Percentiles rank a stretch among this genome's conserved stretches.
Evolutionary conservation across 2,113 vertebrate species (phyloP).

Genomic region (Dipodomys ordii): DNA sequence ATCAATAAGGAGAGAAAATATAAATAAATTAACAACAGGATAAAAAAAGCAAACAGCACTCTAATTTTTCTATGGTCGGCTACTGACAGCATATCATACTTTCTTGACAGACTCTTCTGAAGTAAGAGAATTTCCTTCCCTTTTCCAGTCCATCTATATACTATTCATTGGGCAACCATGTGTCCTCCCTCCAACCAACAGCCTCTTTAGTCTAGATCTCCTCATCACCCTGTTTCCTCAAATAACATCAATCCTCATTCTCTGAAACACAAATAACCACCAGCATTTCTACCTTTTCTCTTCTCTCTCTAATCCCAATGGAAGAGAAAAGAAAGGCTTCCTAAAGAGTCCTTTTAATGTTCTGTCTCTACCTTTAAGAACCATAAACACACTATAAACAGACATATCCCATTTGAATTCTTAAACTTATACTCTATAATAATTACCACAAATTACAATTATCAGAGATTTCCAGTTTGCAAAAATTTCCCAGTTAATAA

Average conservation of each 20-base stretch:
- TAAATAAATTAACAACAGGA: constrained; percentile 6
- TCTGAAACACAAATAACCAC: constrained; percentile 1
- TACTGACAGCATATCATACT: neutral
- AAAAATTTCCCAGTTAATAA: constrained; percentile 71
- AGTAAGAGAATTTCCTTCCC: neutral
- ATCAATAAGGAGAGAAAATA: constrained; percentile 40
- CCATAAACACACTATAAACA: neutral
- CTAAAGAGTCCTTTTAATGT: neutral
- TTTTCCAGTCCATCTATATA: neutral
- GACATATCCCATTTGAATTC: constrained; percentile 1
- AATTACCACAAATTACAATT: constrained; percentile 59
- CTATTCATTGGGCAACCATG: too few species aligned
- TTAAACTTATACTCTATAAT: constrained; percentile 29
- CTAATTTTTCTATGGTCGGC: neutral
- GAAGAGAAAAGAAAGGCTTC: neutral
- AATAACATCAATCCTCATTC: neutral
- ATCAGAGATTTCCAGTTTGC: constrained; percentile 63
- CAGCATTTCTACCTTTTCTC: neutral
- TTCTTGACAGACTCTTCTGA: neutral
- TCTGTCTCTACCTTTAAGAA: neutral
- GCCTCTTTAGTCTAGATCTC: neutral
- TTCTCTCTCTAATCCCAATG: neutral
- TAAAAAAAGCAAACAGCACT: neutral
- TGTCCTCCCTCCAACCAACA: too few species aligned
- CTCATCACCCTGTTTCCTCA: neutral